phyloP scores from a whole-genome alignment of 2,797 vertebrate species.

The Thalassophryne amazonica region DNA sequence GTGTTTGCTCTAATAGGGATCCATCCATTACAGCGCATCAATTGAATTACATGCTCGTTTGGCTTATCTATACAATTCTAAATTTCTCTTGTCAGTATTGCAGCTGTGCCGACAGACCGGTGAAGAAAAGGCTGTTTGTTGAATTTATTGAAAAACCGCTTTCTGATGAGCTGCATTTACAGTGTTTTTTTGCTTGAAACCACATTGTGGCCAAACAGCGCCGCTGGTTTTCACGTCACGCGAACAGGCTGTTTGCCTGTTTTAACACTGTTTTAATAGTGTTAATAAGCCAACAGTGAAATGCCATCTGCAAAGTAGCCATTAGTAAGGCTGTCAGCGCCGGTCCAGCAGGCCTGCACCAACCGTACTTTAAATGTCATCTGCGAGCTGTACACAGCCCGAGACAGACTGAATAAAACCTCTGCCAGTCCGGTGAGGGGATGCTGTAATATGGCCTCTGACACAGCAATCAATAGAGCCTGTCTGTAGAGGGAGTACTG shows the following conservation, averaged over 20 bases:
- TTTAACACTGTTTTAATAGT: constrained; percentile 65
- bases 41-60: neutral
- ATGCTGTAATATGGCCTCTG: constrained; percentile 68
- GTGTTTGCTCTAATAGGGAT: constrained; percentile 16
- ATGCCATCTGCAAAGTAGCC: constrained; percentile 72
- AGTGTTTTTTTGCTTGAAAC: constrained; percentile 14
- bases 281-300: constrained; percentile 68
- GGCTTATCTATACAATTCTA: neutral
- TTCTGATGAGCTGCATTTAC: constrained; percentile 13
- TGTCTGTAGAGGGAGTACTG: constrained; percentile 66
- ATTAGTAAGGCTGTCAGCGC: constrained; percentile 66
- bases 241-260: constrained; percentile 63
- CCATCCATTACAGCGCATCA: constrained; percentile 18
- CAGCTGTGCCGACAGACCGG: neutral
- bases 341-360: constrained; percentile 33
- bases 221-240: constrained; percentile 42
- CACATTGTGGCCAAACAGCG: constrained; percentile 38
- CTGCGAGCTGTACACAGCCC: constrained; percentile 33
- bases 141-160: constrained; percentile 8
- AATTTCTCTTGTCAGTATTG: neutral
- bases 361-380: constrained; percentile 70
- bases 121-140: neutral
- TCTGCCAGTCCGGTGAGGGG: constrained; percentile 50
- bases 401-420: constrained; percentile 48
- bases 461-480: constrained; percentile 74